Evolutionary conservation across 2,888 invertebrate genomes (phyloP).

Genomic region (Isotomurus palustris): DNA sequence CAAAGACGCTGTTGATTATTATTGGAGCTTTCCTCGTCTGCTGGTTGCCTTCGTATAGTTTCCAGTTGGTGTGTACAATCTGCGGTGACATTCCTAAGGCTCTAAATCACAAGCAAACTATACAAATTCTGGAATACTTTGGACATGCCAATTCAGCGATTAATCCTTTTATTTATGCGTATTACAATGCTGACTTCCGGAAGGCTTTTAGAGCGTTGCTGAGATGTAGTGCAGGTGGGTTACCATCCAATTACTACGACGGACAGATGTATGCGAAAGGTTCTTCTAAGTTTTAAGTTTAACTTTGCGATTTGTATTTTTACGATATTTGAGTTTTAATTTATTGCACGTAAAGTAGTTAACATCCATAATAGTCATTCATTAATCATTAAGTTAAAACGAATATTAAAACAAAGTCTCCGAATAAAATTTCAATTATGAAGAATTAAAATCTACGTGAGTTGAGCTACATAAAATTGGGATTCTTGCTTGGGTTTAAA

Average conservation of each 20-base stretch:
- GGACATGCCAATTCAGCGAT: constrained; percentile 87
- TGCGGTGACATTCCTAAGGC: constrained; percentile 7
- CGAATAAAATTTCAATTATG: too few species aligned
- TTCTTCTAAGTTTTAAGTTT: not conserved
- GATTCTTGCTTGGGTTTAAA: too few species aligned
- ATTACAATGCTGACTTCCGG: constrained; percentile 89
- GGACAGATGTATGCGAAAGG: not conserved
- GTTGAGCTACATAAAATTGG: too few species aligned
- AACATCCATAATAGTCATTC: too few species aligned
- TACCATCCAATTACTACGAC: too few species aligned
- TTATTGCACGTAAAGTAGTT: too few species aligned
- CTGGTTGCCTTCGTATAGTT: constrained; percentile 92
- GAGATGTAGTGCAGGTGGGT: constrained; percentile 10
- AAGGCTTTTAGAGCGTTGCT: constrained; percentile 79
- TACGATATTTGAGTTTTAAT: too few species aligned
- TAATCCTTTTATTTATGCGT: constrained; percentile 91
- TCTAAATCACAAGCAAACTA: too few species aligned
- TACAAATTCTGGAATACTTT: constrained; percentile 85
- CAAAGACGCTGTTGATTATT: constrained; percentile 89
- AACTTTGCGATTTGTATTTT: too few species aligned
- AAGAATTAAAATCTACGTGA: too few species aligned
- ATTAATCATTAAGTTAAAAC: too few species aligned
- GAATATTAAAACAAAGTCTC: too few species aligned
- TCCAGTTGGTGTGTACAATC: not conserved
- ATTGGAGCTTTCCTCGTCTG: constrained; percentile 97